Base-by-base conservation (phyloP, 1,140 invertebrate genomes). In the Anadara kagoshimensis region DNA sequence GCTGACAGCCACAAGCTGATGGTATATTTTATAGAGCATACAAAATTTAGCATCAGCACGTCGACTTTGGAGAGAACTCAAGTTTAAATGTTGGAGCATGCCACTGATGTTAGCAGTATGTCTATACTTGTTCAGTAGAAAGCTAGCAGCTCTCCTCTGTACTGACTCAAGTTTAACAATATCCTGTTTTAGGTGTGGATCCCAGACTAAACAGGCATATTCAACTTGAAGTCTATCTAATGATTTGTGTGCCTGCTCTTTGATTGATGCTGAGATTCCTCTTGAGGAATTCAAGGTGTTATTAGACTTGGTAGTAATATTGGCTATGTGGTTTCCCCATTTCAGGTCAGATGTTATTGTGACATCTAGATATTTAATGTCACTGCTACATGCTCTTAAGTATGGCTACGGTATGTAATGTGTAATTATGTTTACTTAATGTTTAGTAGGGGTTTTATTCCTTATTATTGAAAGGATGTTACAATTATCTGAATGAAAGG, bases 171-270 rank as follows among this genome's bases (percentile, higher is more conserved):
- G 41, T 4, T 45, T 59, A 14, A 73, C 14, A 18, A 76, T 69
- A 54, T 76, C 54, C 16, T 45, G 10, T 18, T 72, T 20, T 1
- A 58, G 43, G 49, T 74, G 63, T 18, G 73, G 74, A 49, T 76
- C 72, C 70, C 73, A 81, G 0, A 72, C 72, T 16, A 76, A 53
- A n/a, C 67, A 70, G 1, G 76, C 69, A 63, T 76, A 81, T 24
- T 81, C 79, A 8, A 44, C 12, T 67, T 51, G 14, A 49, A 66
- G 58, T 53, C 61, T 59, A 0, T 53, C 73, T 47, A 66, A 24
- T 0, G 64, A 22, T 20, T 67, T 73, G 29, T 73, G 62, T 47
- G 69, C 41, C 11, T 63, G 58, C 24, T 53, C 49, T 24, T 63
- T 63, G 1, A 70, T 26, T 1, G 26, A 43, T 41, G 47, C 45